Evolutionary conservation across 2,797 vertebrate species (phyloP), one percentile per base, ranked within the genome.

Genomic region (Manis javanica): DNA sequence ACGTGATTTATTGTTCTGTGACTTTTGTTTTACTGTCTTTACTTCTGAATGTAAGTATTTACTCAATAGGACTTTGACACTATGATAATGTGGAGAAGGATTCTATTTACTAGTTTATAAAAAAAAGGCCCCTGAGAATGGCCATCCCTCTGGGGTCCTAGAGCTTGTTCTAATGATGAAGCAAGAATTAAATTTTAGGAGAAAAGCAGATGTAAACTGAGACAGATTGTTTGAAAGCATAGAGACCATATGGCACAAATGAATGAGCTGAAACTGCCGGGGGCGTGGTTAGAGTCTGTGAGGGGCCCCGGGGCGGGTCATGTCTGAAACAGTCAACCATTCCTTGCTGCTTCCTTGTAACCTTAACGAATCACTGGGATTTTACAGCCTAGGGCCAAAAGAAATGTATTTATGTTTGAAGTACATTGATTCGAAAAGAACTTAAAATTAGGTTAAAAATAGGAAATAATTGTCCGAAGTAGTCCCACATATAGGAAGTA

Each of bases 361-460:
- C 4, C 31, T 61, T 90, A 96, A 69, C 7, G 64, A 75, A 55
- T 87, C 68, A 9, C 29, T 85, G 39, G 19, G 0, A 75, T 31
- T 63, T 61, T 86, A 49, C 19, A 92, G 15, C 29, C 79, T 46
- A 37, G 24, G 78, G 21, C 69, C 42, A 92, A 66, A 68, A 31
- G 87, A 88, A 84, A 64, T 94, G 4, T 71, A 53, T 16, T 37
- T 49, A 31, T 68, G 14, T 85, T 75, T 96, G 16, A 84, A 81
- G 64, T 68, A 66, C 9, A 66, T 72, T 8, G 5, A 55, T 78
- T 75, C 61, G 4, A 89, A 82, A 90, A 66, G 15, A 75, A 79
- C 13, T 87, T 86, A 88, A 93, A 85, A 39, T 49, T 42, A 66
- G 91, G 46, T n/a, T 59, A 79, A 87, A 96, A 90, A 31, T 39